Percentiles rank a stretch among this genome's conserved stretches.
Evolutionary conservation across 1,140 invertebrate genomes (phyloP).

Genomic region (Sipha flava): DNA sequence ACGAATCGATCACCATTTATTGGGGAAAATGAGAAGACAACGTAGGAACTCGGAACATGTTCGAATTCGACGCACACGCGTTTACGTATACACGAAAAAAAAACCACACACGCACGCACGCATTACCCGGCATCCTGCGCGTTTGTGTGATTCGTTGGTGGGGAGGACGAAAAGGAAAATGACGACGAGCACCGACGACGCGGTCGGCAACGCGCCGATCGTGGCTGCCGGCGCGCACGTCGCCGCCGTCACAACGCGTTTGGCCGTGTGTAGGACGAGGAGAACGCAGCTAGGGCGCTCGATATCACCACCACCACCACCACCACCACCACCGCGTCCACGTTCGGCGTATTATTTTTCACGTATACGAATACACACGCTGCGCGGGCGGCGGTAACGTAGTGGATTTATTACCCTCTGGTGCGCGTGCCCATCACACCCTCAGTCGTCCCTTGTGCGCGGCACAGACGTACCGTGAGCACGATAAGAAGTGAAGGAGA

Average conservation of each 20-base stretch:
- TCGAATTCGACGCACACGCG: too few species aligned
- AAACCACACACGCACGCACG: too few species aligned
- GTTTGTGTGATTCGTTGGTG: too few species aligned
- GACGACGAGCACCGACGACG: background rate
- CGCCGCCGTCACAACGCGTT: slow-evolving; percentile 12
- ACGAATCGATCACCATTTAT: too few species aligned
- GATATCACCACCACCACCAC: background rate
- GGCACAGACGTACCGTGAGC: too few species aligned
- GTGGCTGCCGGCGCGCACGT: background rate
- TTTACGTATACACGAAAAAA: too few species aligned
- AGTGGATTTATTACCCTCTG: background rate
- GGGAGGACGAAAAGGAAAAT: background rate
- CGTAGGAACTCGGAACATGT: too few species aligned
- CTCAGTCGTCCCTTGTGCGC: slow-evolving; percentile 6
- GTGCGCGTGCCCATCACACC: background rate
- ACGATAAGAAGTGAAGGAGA: too few species aligned
- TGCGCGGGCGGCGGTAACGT: background rate
- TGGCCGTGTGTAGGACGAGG: background rate
- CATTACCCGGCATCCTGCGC: too few species aligned
- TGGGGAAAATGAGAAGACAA: too few species aligned
- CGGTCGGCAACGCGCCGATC: background rate
- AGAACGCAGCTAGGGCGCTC: slow-evolving; percentile 2
- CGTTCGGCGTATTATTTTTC: background rate
- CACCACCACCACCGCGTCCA: background rate
- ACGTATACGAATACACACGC: background rate